phyloP scores from a whole-genome alignment of 2,113 vertebrate genomes.

The Coptodon bakossiorum region DNA sequence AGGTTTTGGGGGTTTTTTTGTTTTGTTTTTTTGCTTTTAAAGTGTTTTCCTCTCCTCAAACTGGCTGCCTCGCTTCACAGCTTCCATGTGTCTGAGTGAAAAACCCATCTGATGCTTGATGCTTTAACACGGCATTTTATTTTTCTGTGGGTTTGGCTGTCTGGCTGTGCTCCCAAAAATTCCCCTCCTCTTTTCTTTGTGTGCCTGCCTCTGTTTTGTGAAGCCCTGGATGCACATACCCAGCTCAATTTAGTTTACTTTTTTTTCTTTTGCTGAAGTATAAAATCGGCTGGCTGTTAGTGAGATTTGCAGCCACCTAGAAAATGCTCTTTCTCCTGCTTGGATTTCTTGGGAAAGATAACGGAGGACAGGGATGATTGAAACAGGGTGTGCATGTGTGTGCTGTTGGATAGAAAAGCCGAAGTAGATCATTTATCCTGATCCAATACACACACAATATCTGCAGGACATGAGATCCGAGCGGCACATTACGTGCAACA shows the following conservation, averaged over 20 bases:
- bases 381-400: background rate
- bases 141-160: background rate
- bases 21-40: background rate
- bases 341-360: background rate
- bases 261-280: background rate
- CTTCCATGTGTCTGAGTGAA: slow-evolving; percentile 3
- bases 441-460: background rate
- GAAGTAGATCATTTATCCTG: background rate
- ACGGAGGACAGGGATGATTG: background rate
- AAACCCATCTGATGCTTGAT: background rate
- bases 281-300: background rate
- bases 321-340: background rate
- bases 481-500: background rate
- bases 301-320: background rate
- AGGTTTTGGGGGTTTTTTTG: background rate
- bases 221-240: background rate
- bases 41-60: background rate
- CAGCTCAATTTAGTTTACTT: background rate
- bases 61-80: background rate
- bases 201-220: background rate
- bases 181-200: background rate
- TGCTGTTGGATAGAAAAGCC: background rate
- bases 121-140: background rate
- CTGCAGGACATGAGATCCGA: background rate
- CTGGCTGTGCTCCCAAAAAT: background rate